A percentile compares a stretch with the other conserved stretches of the same genome.
phyloP scores from a whole-genome alignment of 2,797 vertebrate genomes.

The Monodelphis domestica region DNA sequence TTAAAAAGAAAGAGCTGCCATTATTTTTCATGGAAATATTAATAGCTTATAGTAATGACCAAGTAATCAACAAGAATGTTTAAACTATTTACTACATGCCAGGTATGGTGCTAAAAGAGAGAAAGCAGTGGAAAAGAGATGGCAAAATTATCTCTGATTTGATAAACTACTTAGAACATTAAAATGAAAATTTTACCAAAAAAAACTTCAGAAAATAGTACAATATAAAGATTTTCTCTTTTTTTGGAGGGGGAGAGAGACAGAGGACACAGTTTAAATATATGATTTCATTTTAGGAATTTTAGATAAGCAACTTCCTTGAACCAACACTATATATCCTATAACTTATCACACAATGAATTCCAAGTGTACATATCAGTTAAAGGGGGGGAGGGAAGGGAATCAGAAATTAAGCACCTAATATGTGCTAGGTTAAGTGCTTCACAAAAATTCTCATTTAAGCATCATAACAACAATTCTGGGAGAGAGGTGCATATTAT shows the following conservation, averaged over 20 bases:
- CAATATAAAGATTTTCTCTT: neutral
- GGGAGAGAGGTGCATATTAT: no score
- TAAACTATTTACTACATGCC: neutral
- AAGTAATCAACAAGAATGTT: neutral
- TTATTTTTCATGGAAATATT: neutral
- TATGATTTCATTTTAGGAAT: neutral
- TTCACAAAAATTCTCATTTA: no score
- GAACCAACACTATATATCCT: no score
- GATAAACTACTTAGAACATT: neutral
- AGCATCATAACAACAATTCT: no score
- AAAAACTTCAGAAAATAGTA: neutral
- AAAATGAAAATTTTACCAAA: neutral
- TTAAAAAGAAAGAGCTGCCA: no score
- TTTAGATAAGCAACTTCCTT: neutral
- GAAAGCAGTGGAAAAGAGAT: neutral
- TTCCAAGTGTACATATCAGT: no score
- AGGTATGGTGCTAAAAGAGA: neutral
- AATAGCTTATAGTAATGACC: neutral
- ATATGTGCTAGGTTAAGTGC: no score
- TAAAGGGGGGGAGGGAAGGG: no score
- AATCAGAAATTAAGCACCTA: no score
- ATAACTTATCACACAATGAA: neutral
- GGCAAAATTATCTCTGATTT: neutral
- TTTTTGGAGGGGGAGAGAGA: neutral
- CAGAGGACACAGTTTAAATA: neutral